phyloP scores from a whole-genome alignment of 92 coral and sea anemone species.

The Porites cylindrica region DNA sequence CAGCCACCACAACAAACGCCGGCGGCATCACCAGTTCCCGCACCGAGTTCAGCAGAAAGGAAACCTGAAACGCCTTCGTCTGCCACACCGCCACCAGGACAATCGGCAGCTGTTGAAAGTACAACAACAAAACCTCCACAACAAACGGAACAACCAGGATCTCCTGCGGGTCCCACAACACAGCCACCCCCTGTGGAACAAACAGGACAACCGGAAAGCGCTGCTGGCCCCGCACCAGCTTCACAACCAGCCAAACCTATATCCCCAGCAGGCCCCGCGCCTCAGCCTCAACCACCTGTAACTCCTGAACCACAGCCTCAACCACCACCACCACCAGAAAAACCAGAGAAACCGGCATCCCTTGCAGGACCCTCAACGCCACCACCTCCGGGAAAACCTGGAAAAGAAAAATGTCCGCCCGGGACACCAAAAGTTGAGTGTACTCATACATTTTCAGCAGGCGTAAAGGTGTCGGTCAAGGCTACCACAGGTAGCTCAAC shows the following conservation, averaged over 20 bases:
- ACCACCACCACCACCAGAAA: neutral
- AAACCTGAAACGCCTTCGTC: no score
- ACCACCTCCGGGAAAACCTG: constrained; percentile 58
- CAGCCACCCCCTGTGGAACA: neutral
- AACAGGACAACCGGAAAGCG: neutral
- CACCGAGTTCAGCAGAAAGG: no score
- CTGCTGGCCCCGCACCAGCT: constrained; percentile 29
- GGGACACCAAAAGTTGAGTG: neutral
- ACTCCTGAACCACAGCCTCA: no score
- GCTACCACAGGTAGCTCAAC: neutral
- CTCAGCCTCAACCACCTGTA: no score
- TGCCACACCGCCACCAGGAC: neutral
- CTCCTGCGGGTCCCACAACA: neutral
- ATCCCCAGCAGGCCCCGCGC: no score
- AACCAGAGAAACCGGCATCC: constrained; percentile 28
- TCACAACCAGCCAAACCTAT: neutral
- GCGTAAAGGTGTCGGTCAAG: constrained; percentile 7
- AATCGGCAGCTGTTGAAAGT: neutral
- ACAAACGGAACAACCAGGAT: constrained; percentile 67
- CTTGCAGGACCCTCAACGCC: constrained; percentile 2
- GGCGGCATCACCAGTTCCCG: no score
- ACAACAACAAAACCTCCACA: constrained; percentile 80
- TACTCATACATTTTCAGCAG: constrained; percentile 1
- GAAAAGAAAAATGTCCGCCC: constrained; percentile 16
- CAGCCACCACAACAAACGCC: no score